Evolutionary conservation across 1,140 invertebrate genomes (phyloP), one percentile per base, ranked within the genome.

Genomic region (Centruroides vittatus): DNA sequence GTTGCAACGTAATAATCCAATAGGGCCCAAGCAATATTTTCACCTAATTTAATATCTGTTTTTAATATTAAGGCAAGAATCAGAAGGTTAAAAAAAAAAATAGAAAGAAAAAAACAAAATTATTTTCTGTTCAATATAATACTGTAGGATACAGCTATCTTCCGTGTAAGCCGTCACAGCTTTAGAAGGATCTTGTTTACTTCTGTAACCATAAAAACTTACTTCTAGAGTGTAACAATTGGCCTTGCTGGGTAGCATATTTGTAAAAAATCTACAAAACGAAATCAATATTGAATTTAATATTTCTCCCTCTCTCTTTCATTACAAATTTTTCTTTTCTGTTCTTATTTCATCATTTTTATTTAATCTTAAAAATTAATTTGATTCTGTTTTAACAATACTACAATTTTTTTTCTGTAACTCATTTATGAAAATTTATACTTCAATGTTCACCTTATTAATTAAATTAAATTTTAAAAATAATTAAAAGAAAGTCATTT

Each of bases 151-250:
- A 93, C 89, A 93, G 63, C 83, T 83, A 68, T 93, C 89, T 77
- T 93, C 89, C 47, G 85, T 93, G 71, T 93, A 93, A 1, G 88
- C 85, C 11, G 88, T 79, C 35, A 85, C 78, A 1, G 79, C 79
- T 36, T 82, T 52, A 41, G 35, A 55, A 57, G 63, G 79, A 46
- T 78, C 80, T 48, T 80, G 78, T 52, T 79, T 80, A n/a, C 71
- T 72, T 52, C 85, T 75, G 69, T 91, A 89, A 12, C 89, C 90
- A 64, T 84, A 86, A 79, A 93, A 84, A 0, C 90, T 94, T 0
- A 89, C 86, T 70, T 93, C 80, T 63, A 92, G 71, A 0, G 87
- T 89, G 74, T 93, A 93, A 56, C 85, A 86, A 69, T 93, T 89
- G 3, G 87, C 82, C 47, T 81, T 82, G 64, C 87, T 85, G 67